Base-by-base conservation (phyloP, 2,113 vertebrate species). In the Patagioenas fasciata region DNA sequence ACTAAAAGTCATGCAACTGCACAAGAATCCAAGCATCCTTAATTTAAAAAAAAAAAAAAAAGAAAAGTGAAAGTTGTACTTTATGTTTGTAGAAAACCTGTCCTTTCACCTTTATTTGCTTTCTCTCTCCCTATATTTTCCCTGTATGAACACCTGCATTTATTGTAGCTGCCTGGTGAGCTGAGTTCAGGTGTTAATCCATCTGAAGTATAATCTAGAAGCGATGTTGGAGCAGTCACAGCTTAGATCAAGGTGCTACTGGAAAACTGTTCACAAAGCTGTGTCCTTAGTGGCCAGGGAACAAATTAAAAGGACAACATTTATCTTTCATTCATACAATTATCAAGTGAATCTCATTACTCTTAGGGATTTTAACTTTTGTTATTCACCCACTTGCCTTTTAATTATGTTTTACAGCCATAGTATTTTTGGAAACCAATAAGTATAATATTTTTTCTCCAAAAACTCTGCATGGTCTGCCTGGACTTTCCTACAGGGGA, bases 391-490 rank as follows among this genome's bases (percentile, higher is more conserved):
- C 65, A 40, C 18, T 67, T 90, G 34, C 21, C 31, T 67, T 84
- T 11, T 86, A 81, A 72, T 93, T 81, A 71, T 72, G 18, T 67
- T 72, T 90, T 74, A 38, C 21, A 93, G 40, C 34, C 48, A 50
- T 58, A 51, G 19, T 71, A n/a, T 74, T 85, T 95, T 96, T 90
- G 85, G 80, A 93, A 95, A 53, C 6, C 25, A 79, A n/a, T 61
- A 65, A 3, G 0, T 90, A 31, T 24, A 48, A 9, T 71, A 80
- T 53, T 85, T 83, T 88, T 92, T 34, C 25, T 83, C 10, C 28
- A 58, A 75, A 92, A 95, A 5, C 17, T 3, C 18, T 47, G 8
- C 42, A 54, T 80, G 9, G 15, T 91, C 36, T 85, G 42, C 48
- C 42, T 80, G 32, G 2, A 4, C 28, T 88, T 58, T 91, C 51